Conservation (phyloP, 2,797 vertebrate species). For the Hydrophis major region DNA sequence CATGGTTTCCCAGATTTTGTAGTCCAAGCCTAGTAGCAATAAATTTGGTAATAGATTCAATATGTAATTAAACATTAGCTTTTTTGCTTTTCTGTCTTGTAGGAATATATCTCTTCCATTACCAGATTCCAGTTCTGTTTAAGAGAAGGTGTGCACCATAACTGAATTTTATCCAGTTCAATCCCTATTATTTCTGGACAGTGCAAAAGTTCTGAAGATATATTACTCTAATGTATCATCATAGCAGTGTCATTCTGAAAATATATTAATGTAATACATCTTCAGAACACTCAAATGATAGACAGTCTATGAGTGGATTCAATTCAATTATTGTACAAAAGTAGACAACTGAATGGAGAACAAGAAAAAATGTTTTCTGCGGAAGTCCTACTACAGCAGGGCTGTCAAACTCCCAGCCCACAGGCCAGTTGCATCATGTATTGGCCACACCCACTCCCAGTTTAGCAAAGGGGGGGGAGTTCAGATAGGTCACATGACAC, state of each 20-base stretch:
- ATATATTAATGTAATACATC: conserved; percentile 62
- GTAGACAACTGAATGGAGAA: conserved; percentile 5
- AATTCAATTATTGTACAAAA: conserved; percentile 60
- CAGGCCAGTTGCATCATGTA: too few relatives aligned
- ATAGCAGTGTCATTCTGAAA: conserved; percentile 50
- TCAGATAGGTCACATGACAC: too few relatives aligned
- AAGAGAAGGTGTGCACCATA: neutral
- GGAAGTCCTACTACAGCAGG: neutral
- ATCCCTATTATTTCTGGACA: conserved; percentile 44
- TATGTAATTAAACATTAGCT: neutral
- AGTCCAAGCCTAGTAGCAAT: neutral
- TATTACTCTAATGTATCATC: conserved; percentile 57
- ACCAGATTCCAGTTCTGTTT: neutral
- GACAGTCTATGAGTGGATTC: conserved; percentile 53
- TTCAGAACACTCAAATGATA: conserved; percentile 50
- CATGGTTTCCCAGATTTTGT: neutral
- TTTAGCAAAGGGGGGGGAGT: too few relatives aligned
- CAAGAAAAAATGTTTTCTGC: neutral
- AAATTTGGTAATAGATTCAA: neutral
- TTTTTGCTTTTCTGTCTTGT: neutral
- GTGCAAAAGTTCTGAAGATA: conserved; percentile 48
- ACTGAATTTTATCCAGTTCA: conserved; percentile 34
- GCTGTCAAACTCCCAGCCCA: too few relatives aligned
- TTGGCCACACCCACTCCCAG: too few relatives aligned
- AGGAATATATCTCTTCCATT: neutral